Evolutionary conservation across 2,113 vertebrate species (phyloP).

Genomic region (Eulemur rufifrons): DNA sequence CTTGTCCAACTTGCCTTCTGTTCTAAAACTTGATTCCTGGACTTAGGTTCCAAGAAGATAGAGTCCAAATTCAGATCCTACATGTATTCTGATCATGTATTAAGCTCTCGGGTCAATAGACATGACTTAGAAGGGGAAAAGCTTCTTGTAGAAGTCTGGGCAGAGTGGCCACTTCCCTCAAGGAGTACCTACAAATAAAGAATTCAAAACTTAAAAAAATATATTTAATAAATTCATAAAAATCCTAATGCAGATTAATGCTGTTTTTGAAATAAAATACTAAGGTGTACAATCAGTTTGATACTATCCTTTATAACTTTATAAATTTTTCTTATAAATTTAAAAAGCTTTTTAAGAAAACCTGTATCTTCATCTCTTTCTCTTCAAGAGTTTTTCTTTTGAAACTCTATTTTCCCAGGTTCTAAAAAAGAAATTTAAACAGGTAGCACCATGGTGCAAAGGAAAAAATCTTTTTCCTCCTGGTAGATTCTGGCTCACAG

Average conservation of each 20-base stretch:
- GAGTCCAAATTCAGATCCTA: slow-evolving; percentile 43
- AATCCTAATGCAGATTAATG: background rate
- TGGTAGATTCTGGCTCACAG: background rate
- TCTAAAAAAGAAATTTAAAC: background rate
- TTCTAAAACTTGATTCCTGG: background rate
- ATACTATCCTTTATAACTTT: background rate
- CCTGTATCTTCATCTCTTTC: background rate
- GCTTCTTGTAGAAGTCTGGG: background rate
- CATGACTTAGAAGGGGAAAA: background rate
- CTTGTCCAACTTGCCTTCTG: slow-evolving; percentile 30
- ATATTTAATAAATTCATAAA: background rate
- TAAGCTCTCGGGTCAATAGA: background rate
- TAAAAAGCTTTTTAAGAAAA: background rate
- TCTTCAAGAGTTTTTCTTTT: background rate
- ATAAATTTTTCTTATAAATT: background rate
- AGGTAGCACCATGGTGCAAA: background rate
- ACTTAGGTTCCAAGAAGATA: background rate
- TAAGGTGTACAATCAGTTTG: background rate
- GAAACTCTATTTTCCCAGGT: background rate
- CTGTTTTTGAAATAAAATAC: background rate
- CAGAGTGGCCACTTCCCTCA: background rate
- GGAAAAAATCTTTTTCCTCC: background rate
- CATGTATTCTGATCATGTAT: background rate
- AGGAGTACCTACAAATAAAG: background rate
- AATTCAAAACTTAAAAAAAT: background rate